Conservation (phyloP, 2,797 vertebrate genomes). For the Danio albolineatus region DNA sequence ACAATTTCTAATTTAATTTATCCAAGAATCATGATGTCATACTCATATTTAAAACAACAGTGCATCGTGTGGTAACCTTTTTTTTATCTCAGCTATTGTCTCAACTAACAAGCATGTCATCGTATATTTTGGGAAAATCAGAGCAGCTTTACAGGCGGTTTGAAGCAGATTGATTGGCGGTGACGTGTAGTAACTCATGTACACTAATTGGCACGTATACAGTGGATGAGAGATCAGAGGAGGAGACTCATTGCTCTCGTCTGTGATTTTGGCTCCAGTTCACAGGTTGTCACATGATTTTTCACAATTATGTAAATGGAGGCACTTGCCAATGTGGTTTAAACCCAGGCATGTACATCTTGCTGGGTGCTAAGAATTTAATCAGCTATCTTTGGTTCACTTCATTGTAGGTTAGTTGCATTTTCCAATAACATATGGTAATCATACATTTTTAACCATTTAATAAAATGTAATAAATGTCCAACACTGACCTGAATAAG, state of each 20-base stretch:
- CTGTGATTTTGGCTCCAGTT: slow-evolving; percentile 49
- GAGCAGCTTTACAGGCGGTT: slow-evolving; percentile 13
- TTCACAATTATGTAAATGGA: slow-evolving; percentile 68
- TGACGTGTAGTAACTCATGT: slow-evolving; percentile 50
- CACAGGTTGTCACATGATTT: slow-evolving; percentile 54
- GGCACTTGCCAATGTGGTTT: slow-evolving; percentile 59
- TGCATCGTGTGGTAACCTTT: too few relatives aligned
- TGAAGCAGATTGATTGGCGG: slow-evolving; percentile 33
- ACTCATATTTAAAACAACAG: neutral
- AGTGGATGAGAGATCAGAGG: slow-evolving; percentile 65
- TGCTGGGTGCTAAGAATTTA: neutral
- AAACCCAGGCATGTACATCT: neutral
- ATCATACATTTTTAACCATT: neutral
- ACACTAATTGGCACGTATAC: slow-evolving; percentile 63
- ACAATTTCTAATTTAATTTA: neutral
- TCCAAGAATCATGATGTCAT: neutral
- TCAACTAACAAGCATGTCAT: slow-evolving; percentile 7
- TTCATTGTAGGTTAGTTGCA: neutral
- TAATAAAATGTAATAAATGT: neutral
- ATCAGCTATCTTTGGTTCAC: neutral
- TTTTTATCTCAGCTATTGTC: neutral
- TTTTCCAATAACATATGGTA: neutral
- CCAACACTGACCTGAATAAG: too few relatives aligned
- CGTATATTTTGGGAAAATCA: slow-evolving; percentile 51
- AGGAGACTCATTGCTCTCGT: slow-evolving; percentile 43